These are phyloP conservation scores for Megaleporinus macrocephalus DNA, from an alignment of 2,113 vertebrate genomes.

Conservation along the genomic window DNA sequence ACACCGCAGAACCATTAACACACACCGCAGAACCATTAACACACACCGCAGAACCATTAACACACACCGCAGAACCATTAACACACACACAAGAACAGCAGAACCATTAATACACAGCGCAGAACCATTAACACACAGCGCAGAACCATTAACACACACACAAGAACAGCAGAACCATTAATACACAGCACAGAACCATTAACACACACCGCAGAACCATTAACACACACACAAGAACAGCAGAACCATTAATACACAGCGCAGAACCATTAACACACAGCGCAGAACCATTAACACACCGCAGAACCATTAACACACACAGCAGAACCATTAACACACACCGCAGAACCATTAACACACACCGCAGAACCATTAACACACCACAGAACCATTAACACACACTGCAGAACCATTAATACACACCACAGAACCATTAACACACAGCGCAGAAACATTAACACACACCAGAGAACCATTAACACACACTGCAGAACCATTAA, in stretches of 20 bases:
- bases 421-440: too few species aligned
- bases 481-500: too few species aligned
- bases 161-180: too few species aligned
- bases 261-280: not conserved
- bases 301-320: not conserved
- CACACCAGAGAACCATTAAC: not conserved
- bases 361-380: too few species aligned
- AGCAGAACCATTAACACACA: not conserved
- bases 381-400: too few species aligned
- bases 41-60: not conserved
- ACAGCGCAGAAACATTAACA: constrained; percentile 2
- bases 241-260: not conserved
- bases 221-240: not conserved
- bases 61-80: too few species aligned
- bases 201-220: not conserved
- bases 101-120: not conserved
- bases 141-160: too few species aligned
- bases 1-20: not conserved
- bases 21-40: too few species aligned
- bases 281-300: too few species aligned
- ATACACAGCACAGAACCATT: not conserved
- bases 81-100: not conserved
- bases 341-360: not conserved
- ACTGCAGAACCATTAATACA: not conserved
- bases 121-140: too few species aligned